Evolutionary conservation across 2,113 vertebrate genomes (phyloP).

Genomic region (Glareola pratincola): DNA sequence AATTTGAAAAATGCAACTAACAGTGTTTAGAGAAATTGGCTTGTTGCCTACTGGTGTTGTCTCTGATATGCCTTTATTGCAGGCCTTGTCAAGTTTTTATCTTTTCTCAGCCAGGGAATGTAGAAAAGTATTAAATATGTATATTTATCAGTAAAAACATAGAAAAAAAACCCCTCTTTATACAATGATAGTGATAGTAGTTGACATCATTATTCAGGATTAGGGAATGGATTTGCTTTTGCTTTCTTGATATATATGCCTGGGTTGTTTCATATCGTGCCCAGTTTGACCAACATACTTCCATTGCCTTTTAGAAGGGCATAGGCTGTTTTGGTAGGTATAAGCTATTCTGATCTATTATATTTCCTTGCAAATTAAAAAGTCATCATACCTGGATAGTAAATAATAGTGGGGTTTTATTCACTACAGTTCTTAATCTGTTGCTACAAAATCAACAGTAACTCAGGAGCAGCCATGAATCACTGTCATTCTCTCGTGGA

Average conservation of each 20-base stretch:
- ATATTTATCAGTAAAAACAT: background rate
- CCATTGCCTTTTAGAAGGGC: background rate
- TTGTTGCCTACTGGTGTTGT: background rate
- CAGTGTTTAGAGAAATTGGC: background rate
- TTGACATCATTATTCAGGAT: background rate
- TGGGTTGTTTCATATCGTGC: background rate
- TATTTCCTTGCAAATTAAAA: background rate
- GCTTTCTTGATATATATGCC: background rate
- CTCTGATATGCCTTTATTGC: background rate
- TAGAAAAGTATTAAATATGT: background rate
- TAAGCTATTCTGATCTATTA: background rate
- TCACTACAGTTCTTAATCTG: background rate
- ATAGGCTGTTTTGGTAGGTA: background rate
- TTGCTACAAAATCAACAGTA: background rate
- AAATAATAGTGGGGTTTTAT: background rate
- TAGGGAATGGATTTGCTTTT: background rate
- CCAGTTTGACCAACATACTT: background rate
- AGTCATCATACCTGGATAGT: background rate
- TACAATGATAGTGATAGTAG: background rate
- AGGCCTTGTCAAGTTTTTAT: background rate
- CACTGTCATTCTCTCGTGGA: background rate
- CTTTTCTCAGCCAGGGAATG: background rate
- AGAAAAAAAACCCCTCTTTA: background rate
- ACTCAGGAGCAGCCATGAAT: background rate
- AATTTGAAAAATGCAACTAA: background rate